Evolutionary conservation across 2,888 invertebrate genomes (phyloP).

Genomic region (Pollenia angustigena): DNA sequence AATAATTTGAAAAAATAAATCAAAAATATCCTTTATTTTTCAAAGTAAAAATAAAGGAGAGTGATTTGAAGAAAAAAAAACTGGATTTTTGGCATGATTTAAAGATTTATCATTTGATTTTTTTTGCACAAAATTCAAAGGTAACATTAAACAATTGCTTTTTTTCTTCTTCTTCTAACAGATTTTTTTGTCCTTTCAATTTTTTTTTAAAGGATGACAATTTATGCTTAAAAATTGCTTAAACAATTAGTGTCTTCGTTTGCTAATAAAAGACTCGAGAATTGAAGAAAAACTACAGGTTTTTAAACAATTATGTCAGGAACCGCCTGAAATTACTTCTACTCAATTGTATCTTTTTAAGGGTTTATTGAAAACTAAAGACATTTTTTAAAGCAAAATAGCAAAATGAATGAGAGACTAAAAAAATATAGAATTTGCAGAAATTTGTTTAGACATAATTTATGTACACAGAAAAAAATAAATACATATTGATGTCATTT

Average conservation of each 20-base stretch:
- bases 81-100: slow-evolving; percentile 18
- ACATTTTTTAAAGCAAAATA: not conserved
- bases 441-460: no score
- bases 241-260: slow-evolving; percentile 27
- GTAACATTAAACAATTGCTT: slow-evolving; percentile 20
- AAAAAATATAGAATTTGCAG: no score
- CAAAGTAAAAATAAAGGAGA: not conserved
- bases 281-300: slow-evolving; percentile 19
- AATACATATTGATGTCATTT: no score
- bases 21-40: slow-evolving; percentile 13
- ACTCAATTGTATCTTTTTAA: not conserved
- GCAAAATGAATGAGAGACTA: no score
- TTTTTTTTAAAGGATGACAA: slow-evolving; percentile 15
- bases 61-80: not conserved
- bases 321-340: not conserved
- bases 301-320: slow-evolving; percentile 34
- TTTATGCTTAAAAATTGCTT: slow-evolving; percentile 50
- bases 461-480: no score
- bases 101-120: not conserved
- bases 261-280: not conserved
- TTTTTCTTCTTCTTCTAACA: not conserved
- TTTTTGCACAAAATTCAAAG: not conserved
- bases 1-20: slow-evolving; percentile 50
- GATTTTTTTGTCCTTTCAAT: not conserved
- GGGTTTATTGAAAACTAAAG: not conserved